A percentile compares a stretch with the other conserved stretches of the same genome.
Conservation (phyloP, 2,113 vertebrate genomes). For the Capra hircus region DNA sequence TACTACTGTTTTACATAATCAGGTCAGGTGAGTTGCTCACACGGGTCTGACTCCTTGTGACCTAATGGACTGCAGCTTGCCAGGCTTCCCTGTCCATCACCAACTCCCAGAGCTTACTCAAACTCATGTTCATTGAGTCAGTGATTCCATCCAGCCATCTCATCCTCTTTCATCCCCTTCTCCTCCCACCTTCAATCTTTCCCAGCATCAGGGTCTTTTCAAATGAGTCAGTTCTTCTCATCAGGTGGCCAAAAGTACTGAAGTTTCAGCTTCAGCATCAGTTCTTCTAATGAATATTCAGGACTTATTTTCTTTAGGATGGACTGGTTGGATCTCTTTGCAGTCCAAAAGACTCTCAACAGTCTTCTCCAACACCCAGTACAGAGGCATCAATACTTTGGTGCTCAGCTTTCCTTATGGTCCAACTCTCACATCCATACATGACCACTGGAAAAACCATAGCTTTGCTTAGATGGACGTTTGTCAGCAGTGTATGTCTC, state of each 20-base stretch:
- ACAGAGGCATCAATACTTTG: background rate
- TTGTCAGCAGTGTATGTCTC: background rate
- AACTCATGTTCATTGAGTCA: background rate
- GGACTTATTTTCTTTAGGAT: background rate
- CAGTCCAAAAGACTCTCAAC: background rate
- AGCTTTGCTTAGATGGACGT: background rate
- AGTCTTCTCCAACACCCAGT: background rate
- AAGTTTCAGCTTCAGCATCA: background rate
- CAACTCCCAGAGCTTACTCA: background rate
- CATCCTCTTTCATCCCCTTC: background rate
- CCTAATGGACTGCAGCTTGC: background rate
- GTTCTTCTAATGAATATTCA: background rate
- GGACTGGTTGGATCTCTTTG: background rate
- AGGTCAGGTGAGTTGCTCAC: accelerated
- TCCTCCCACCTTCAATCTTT: background rate
- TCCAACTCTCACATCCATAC: background rate
- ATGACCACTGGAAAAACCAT: background rate
- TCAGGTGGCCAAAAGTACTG: background rate
- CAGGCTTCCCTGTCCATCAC: background rate
- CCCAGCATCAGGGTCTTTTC: background rate
- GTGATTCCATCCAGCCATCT: background rate
- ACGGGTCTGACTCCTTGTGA: background rate
- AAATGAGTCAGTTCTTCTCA: background rate
- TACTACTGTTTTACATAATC: background rate
- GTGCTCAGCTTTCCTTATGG: background rate